Evolutionary conservation across 2,888 invertebrate genomes (phyloP).

Genomic region (Eledone cirrhosa): DNA sequence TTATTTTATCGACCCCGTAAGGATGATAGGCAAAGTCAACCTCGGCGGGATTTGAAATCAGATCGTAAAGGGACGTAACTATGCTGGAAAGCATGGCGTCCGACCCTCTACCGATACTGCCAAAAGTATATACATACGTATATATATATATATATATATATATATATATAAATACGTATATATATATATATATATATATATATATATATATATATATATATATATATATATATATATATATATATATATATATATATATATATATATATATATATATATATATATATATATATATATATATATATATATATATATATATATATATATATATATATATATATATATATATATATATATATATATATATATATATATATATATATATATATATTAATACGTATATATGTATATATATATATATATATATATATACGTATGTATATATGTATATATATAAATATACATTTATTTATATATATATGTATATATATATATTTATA

Average conservation of each 20-base stretch:
- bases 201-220: background rate
- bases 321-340: no score
- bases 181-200: constrained; percentile 4
- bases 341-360: background rate
- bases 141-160: no score
- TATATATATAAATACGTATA: background rate
- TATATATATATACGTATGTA: background rate
- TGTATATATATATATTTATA: background rate
- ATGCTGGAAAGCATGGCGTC: no score
- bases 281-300: constrained; percentile 13
- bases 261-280: background rate
- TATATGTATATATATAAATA: background rate
- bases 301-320: background rate
- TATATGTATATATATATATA: constrained; percentile 8
- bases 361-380: background rate
- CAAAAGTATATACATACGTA: no score
- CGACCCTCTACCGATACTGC: no score
- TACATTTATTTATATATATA: background rate
- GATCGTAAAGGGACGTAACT: no score
- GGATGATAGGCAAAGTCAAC: no score
- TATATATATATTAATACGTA: background rate
- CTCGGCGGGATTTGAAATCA: no score
- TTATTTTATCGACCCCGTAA: no score
- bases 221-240: background rate
- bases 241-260: background rate